Conservation (phyloP, 2,888 invertebrate genomes). For the Sesamia inferens region DNA sequence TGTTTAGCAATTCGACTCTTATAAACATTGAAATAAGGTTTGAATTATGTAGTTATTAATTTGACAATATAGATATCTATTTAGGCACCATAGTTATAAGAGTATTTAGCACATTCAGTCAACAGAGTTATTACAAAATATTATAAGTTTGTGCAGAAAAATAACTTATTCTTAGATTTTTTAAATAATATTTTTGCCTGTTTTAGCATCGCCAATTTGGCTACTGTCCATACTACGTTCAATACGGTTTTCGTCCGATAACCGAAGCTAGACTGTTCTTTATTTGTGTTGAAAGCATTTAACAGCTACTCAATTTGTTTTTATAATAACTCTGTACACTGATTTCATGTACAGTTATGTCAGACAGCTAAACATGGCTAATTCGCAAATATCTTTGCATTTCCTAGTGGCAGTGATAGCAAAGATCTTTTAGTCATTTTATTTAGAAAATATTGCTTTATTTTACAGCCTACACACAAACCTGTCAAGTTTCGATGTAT, state of each 20-base stretch:
- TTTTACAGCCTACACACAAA: constrained; percentile 24
- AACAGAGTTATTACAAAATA: not conserved
- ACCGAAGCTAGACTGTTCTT: constrained; percentile 73
- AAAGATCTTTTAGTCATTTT: constrained; percentile 26
- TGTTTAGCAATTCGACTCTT: constrained; percentile 20
- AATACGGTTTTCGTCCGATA: constrained; percentile 87
- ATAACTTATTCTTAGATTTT: not conserved
- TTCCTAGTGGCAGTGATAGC: constrained; percentile 38
- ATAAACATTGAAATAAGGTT: not conserved
- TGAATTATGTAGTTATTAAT: constrained; percentile 3
- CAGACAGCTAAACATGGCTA: not conserved
- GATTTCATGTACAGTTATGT: not conserved
- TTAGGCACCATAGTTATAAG: not conserved
- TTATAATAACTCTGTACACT: not conserved
- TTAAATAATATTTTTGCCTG: not conserved
- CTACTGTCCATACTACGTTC: constrained; percentile 83
- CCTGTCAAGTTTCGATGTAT: constrained; percentile 31
- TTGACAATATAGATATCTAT: no score
- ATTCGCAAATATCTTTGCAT: not conserved
- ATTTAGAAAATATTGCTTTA: constrained; percentile 20
- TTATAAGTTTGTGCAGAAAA: not conserved
- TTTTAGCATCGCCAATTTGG: constrained; percentile 5
- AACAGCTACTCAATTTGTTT: not conserved
- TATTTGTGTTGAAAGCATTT: not conserved
- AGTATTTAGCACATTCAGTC: not conserved